A percentile compares a stretch with the other conserved stretches of the same genome.
These are phyloP conservation scores for Ciona savignyi DNA, from an alignment of 23 tunicate species.

Conservation along the genomic window DNA sequence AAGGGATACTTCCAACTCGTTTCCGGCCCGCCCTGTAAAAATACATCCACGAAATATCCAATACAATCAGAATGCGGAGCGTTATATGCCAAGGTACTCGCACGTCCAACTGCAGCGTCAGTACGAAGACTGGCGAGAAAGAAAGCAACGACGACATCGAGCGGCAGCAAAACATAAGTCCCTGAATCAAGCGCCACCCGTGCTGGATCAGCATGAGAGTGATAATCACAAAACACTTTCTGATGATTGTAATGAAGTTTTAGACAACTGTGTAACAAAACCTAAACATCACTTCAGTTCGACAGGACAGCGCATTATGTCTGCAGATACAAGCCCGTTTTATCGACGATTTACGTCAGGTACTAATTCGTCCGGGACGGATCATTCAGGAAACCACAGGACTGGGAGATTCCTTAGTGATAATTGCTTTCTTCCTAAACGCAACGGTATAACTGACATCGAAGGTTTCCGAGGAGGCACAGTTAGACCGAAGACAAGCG, in stretches of 20 bases:
- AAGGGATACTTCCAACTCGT: not conserved
- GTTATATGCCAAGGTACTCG: constrained; percentile 24
- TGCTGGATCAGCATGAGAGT: too few species aligned
- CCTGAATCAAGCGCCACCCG: not conserved
- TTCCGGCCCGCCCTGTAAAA: not conserved
- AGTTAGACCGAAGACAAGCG: not conserved
- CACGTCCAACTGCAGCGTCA: constrained; percentile 34
- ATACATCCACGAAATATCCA: too few species aligned
- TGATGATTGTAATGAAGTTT: too few species aligned
- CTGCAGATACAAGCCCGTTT: not conserved
- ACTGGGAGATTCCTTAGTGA: too few species aligned
- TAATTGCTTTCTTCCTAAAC: too few species aligned
- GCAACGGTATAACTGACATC: too few species aligned
- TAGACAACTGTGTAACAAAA: too few species aligned
- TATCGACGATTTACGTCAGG: not conserved
- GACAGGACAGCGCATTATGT: not conserved
- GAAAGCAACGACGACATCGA: constrained; percentile 11
- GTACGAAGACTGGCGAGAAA: constrained; percentile 41
- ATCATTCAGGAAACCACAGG: too few species aligned
- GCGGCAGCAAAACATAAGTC: not conserved
- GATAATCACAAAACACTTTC: too few species aligned
- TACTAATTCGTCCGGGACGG: too few species aligned
- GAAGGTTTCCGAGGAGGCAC: not conserved
- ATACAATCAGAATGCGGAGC: too few species aligned
- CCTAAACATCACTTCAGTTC: too few species aligned